Base-by-base conservation (phyloP, 2,888 invertebrate species). In the Ectropis crepuscularia region DNA sequence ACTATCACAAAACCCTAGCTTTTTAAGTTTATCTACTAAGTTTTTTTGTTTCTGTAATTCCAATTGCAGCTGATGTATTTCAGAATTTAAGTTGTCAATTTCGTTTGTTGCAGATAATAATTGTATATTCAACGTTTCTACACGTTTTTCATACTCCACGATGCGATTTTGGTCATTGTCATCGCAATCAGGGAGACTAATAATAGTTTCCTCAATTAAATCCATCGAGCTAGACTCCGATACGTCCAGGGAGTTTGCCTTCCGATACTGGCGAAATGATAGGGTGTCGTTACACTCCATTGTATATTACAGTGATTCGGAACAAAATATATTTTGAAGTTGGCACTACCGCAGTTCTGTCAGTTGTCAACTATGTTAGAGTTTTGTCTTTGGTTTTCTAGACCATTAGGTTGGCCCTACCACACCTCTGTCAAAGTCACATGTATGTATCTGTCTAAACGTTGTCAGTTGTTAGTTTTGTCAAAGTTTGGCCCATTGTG, bases 391-490 rank as follows among this genome's bases (percentile, higher is more conserved):
- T n/a, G n/a, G n/a, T n/a, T n/a, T n/a, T n/a, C n/a, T n/a, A n/a
- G n/a, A n/a, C n/a, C n/a, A n/a, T 16, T 46, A 16, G 2, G 46
- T 46, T 46, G 46, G 46, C 46, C 12, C 46, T 46, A 46, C 46
- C 16, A 6, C 46, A 12, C 12, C 6, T 46, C 12, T 46, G 46
- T 46, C 46, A 46, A 46, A 16, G 6, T 43, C n/a, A n/a, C n/a
- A n/a, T n/a, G n/a, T n/a, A n/a, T n/a, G n/a, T n/a, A n/a, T n/a
- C n/a, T n/a, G n/a, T n/a, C n/a, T n/a, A n/a, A n/a, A n/a, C n/a
- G n/a, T n/a, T n/a, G n/a, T n/a, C n/a, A n/a, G n/a, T n/a, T n/a
- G n/a, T n/a, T n/a, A n/a, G n/a, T n/a, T n/a, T n/a, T n/a, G n/a
- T n/a, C n/a, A n/a, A n/a, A n/a, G n/a, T n/a, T n/a, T n/a, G n/a